phyloP scores from a whole-genome alignment of 2,797 vertebrate species.

The Graptemys geographica region DNA sequence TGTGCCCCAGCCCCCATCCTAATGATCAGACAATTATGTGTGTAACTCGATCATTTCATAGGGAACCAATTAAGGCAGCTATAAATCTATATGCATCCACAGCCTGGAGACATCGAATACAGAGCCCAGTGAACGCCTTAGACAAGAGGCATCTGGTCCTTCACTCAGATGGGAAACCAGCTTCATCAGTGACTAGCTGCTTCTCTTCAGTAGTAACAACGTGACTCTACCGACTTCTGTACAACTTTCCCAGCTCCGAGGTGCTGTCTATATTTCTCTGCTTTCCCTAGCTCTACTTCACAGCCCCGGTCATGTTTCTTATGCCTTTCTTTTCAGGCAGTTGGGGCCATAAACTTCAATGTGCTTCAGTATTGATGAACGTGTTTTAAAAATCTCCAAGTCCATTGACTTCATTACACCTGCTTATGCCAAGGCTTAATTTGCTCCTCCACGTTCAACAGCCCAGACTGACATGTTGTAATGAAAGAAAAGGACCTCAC shows the following conservation, averaged over 20 bases:
- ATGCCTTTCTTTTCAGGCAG: neutral
- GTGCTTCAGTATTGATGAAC: neutral
- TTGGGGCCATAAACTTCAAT: neutral
- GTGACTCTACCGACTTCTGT: neutral
- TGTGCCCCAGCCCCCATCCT: accelerated
- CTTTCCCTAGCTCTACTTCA: neutral
- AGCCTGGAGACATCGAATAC: neutral
- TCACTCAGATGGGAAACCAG: accelerated
- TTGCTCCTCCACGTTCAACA: neutral
- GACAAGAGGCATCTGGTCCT: neutral
- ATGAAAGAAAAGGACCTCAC: neutral
- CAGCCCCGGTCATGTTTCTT: accelerated
- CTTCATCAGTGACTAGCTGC: neutral
- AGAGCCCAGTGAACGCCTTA: neutral
- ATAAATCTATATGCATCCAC: accelerated
- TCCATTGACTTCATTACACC: neutral
- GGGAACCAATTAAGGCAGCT: neutral
- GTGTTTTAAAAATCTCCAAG: neutral
- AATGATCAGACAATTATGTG: neutral
- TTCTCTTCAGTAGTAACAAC: neutral
- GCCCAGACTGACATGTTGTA: neutral
- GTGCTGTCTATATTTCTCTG: neutral
- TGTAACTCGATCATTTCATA: accelerated
- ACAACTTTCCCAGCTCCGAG: neutral
- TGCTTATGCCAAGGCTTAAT: neutral